phyloP scores from a whole-genome alignment of 37 sponge, comb jelly and placozoan species.

The Chondrilla cf. caribensis region DNA sequence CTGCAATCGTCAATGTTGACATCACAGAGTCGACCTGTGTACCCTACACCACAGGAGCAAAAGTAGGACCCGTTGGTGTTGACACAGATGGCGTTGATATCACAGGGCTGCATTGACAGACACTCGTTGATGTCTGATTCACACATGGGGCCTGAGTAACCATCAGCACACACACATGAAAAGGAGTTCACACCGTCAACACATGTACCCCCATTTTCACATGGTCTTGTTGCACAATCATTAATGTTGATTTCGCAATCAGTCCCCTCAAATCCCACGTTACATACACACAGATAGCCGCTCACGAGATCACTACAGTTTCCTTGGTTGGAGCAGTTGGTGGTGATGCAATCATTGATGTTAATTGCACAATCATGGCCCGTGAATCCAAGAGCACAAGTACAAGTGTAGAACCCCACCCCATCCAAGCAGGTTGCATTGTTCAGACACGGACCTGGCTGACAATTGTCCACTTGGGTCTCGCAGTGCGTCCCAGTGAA shows the following conservation, averaged over 20 bases:
- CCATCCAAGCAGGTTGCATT: constrained; percentile 28
- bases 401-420: constrained; percentile 13
- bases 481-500: constrained; percentile 21
- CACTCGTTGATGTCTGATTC: constrained; percentile 36
- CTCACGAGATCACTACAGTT: constrained; percentile 14
- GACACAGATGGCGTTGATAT: constrained; percentile 5
- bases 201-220: constrained; percentile 40
- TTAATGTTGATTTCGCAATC: constrained; percentile 26
- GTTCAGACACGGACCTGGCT: constrained; percentile 29
- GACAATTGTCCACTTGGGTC: constrained; percentile 30
- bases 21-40: background rate
- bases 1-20: constrained; percentile 1
- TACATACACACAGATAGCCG: constrained; percentile 21
- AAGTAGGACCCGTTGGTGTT: background rate
- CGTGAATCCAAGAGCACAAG: constrained; percentile 36
- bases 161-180: constrained; percentile 15
- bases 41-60: constrained; percentile 9
- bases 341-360: constrained; percentile 29
- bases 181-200: background rate
- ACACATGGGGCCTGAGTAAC: constrained; percentile 27
- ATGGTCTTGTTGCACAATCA: constrained; percentile 24
- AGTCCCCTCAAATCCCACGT: background rate
- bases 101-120: background rate
- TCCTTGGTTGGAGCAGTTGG: constrained; percentile 27
- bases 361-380: background rate